Conservation (phyloP, 2,797 vertebrate species). For the Leuciscus waleckii region DNA sequence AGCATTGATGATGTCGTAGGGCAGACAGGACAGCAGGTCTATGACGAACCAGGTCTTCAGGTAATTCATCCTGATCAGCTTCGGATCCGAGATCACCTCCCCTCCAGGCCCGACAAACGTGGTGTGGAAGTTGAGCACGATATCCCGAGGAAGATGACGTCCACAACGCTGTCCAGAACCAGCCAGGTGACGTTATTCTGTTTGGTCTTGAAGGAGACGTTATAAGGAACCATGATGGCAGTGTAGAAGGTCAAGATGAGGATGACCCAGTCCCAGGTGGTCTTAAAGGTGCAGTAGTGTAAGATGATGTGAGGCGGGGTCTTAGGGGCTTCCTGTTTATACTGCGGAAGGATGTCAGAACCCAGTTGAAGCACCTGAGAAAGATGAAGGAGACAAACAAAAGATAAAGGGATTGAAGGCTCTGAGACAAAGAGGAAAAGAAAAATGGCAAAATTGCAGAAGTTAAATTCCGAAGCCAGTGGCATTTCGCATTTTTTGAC, state of each 20-base stretch:
- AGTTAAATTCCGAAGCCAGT: not conserved
- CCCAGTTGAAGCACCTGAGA: conserved; percentile 91
- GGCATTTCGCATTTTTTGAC: not conserved
- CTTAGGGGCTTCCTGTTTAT: conserved; percentile 97
- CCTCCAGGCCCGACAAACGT: conserved; percentile 96
- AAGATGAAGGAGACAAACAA: not conserved
- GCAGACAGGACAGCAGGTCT: conserved; percentile 95
- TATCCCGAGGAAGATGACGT: conserved; percentile 97
- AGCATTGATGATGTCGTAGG: conserved; percentile 99
- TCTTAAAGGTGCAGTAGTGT: conserved; percentile 98
- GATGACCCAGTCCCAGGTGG: conserved; percentile 99
- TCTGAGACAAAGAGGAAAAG: not conserved
- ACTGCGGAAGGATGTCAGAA: conserved; percentile 97
- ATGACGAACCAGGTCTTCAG: conserved; percentile 99
- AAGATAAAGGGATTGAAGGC: not conserved
- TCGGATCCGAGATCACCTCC: conserved; percentile 96
- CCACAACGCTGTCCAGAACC: conserved; percentile 95
- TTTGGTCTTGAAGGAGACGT: conserved; percentile 96
- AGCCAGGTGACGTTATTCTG: conserved; percentile 98
- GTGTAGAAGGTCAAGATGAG: conserved; percentile 98
- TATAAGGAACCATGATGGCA: conserved; percentile 98
- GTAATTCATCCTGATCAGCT: conserved; percentile 97
- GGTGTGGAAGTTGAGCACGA: conserved; percentile 97
- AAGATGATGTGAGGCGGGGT: conserved; percentile 97
- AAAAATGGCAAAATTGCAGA: not conserved